These are phyloP conservation scores for cat (Felis catus) DNA, from an alignment of 2,113 vertebrate species.

Conservation along the genomic window DNA sequence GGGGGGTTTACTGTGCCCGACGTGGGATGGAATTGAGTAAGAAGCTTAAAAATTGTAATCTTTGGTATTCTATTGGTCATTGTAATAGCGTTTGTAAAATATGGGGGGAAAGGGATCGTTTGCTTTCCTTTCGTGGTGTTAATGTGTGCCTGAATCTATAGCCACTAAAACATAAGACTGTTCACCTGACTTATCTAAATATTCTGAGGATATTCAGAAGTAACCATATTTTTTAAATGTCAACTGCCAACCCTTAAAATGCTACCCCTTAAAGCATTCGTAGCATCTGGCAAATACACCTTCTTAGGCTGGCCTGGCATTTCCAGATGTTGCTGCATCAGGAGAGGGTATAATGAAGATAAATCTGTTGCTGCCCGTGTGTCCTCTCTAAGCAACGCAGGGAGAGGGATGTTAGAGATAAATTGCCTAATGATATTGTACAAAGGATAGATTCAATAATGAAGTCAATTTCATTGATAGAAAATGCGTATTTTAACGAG, in stretches of 20 bases:
- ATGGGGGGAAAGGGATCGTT: background rate
- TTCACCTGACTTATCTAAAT: slow-evolving; percentile 75
- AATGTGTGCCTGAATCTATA: slow-evolving; percentile 75
- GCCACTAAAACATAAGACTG: slow-evolving; percentile 77
- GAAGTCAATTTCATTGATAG: background rate
- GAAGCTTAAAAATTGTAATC: slow-evolving; percentile 43
- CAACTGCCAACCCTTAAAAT: slow-evolving; percentile 21
- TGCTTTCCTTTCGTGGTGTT: slow-evolving; percentile 70
- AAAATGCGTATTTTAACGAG: background rate
- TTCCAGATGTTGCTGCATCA: slow-evolving; percentile 67
- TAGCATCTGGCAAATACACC: slow-evolving; percentile 74
- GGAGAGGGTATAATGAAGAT: slow-evolving; percentile 61
- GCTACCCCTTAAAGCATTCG: slow-evolving; percentile 73
- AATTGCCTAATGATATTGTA: slow-evolving; percentile 77
- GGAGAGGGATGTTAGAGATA: slow-evolving; percentile 64
- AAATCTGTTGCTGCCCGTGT: background rate
- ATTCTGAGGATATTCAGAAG: slow-evolving; percentile 57
- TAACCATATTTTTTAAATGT: slow-evolving; percentile 66
- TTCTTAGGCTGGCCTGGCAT: slow-evolving; percentile 5
- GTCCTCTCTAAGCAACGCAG: background rate
- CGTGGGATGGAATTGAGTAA: background rate
- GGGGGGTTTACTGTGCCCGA: background rate
- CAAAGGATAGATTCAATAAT: slow-evolving; percentile 69
- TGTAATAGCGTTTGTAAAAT: slow-evolving; percentile 48
- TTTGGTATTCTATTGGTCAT: slow-evolving; percentile 72